A percentile compares a stretch with the other conserved stretches of the same genome.
These are phyloP conservation scores for Urocolius indicus DNA, from an alignment of 2,113 vertebrate species.

Conservation along the genomic window DNA sequence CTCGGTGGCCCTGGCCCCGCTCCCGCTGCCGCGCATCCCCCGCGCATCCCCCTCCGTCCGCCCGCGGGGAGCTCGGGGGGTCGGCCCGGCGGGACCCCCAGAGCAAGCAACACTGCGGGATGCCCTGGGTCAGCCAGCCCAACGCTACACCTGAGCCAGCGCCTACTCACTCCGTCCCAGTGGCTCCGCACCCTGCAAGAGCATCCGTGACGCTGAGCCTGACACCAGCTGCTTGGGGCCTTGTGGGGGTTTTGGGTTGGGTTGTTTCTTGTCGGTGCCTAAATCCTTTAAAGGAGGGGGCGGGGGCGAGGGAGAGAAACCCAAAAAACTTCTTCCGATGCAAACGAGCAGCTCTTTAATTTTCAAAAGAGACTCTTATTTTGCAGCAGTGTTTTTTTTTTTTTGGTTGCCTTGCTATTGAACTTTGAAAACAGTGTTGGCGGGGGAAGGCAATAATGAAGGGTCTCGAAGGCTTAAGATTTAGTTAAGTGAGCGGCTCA, in stretches of 20 bases:
- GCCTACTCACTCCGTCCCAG: background rate
- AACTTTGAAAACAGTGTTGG: conserved; percentile 68
- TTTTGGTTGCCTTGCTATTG: conserved; percentile 64
- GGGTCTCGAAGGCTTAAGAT: conserved; percentile 54
- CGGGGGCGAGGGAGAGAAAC: too few species aligned
- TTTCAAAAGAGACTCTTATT: conserved; percentile 76
- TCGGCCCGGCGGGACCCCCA: background rate
- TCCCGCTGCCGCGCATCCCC: background rate
- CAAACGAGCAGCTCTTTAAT: conserved; percentile 36
- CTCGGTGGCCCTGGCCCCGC: background rate
- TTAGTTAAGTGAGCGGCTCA: conserved; percentile 58
- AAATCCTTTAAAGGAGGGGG: background rate
- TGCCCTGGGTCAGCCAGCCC: background rate
- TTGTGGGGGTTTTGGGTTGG: background rate
- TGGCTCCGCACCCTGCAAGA: background rate
- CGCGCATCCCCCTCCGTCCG: background rate
- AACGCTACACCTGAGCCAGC: background rate
- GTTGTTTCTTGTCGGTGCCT: background rate
- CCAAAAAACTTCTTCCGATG: background rate
- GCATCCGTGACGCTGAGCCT: background rate
- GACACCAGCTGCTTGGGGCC: background rate
- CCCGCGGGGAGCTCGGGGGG: background rate
- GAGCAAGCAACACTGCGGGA: background rate
- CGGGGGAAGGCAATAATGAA: conserved; percentile 54
- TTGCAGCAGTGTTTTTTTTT: conserved; percentile 69